These are phyloP conservation scores for Aptenodytes patagonicus DNA, from an alignment of 2,113 vertebrate genomes.

Conservation along the genomic window DNA sequence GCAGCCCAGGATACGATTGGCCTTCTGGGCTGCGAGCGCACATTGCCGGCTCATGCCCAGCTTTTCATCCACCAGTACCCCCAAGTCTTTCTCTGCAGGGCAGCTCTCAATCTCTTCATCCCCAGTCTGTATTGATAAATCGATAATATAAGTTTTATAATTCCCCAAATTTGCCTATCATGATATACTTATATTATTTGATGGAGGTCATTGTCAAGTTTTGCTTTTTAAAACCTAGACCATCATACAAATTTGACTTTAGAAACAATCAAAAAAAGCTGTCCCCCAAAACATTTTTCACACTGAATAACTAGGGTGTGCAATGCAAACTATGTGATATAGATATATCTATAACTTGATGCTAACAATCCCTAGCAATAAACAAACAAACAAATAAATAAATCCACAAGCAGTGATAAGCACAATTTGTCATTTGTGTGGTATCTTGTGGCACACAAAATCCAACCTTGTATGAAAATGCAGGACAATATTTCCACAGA, in stretches of 20 bases:
- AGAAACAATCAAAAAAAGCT: not conserved
- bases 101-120: not conserved
- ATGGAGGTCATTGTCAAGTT: not conserved
- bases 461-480: not conserved
- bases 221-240: not conserved
- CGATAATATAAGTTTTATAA: not conserved
- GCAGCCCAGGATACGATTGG: not conserved
- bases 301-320: not conserved
- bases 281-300: not conserved
- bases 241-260: not conserved
- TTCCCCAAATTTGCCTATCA: not conserved
- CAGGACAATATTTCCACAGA: not conserved
- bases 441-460: not conserved
- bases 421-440: not conserved
- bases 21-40: not conserved
- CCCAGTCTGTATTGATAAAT: not conserved
- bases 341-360: not conserved
- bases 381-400: not conserved
- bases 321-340: fast-evolving
- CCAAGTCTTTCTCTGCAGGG: not conserved
- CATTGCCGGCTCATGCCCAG: not conserved
- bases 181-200: not conserved
- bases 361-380: not conserved
- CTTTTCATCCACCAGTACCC: not conserved
- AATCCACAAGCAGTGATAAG: not conserved